Evolutionary conservation across 2,797 vertebrate species (phyloP).

Genomic region (Thaleichthys pacificus): DNA sequence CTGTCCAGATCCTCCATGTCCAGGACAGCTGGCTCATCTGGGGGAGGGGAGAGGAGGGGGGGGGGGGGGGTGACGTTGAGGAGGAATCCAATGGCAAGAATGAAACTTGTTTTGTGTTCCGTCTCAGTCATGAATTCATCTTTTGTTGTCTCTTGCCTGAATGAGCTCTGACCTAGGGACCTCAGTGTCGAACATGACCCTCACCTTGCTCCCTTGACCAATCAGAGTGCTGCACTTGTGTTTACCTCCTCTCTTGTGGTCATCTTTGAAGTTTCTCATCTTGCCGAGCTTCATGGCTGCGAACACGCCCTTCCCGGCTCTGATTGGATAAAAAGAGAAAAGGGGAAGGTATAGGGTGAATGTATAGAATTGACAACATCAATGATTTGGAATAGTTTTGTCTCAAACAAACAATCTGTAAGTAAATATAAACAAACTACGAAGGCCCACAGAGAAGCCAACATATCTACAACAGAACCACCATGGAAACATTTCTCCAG

Average conservation of each 20-base stretch:
- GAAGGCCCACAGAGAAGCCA: background rate
- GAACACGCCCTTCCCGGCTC: slow-evolving; percentile 92
- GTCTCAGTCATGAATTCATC: background rate
- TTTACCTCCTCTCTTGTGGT: slow-evolving; percentile 84
- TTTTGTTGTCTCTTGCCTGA: background rate
- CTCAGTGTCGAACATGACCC: background rate
- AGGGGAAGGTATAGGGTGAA: background rate
- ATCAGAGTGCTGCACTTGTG: background rate
- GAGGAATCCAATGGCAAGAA: too few species aligned
- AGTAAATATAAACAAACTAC: background rate
- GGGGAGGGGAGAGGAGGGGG: background rate
- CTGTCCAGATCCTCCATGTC: slow-evolving; percentile 89
- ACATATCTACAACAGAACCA: slow-evolving; percentile 19
- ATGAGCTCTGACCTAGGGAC: background rate
- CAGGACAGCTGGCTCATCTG: slow-evolving; percentile 89
- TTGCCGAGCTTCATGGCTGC: slow-evolving; percentile 97
- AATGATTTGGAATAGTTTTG: background rate
- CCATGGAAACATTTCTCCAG: slow-evolving; percentile 1
- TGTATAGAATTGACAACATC: background rate
- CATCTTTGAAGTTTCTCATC: slow-evolving; percentile 83
- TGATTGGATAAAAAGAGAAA: slow-evolving; percentile 52
- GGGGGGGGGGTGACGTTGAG: too few species aligned
- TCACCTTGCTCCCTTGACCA: background rate
- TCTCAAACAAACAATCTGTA: background rate
- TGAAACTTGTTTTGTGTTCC: too few species aligned